Evolutionary conservation across 2,113 vertebrate genomes (phyloP), one percentile per base, ranked within the genome.

Genomic region (Lampris incognitus): DNA sequence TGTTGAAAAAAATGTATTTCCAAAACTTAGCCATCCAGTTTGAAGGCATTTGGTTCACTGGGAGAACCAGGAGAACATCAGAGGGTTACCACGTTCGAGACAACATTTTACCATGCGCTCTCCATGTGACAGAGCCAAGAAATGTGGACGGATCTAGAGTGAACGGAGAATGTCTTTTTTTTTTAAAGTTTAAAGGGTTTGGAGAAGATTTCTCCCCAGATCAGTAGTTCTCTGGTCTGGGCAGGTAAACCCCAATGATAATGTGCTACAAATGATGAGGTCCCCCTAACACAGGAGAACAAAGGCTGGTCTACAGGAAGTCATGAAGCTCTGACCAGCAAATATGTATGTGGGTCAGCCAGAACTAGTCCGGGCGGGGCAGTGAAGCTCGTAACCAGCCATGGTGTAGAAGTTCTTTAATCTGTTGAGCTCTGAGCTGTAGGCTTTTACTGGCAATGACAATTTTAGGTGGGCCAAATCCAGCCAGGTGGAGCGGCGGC

Each of bases 221-320:
- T 24, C 24, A 24, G 24, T 24, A 24, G 24, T 24, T 24, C 24
- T 24, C 24, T 24, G 24, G 9, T 71, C 60, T 70, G 72, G 44
- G 50, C 78, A 85, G 54, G 70, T 74, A 61, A 54, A 58, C 79
- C 66, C 61, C 24, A 24, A 24, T 24, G 24, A 24, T 24, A 71
- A 42, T 76, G 68, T 76, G 75, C 59, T 72, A 66, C 24, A 77
- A 74, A 51, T 76, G 57, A 66, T 44, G 1, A 81, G 60, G 24
- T 24, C 24, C 24, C 24, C 24, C 61, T 68, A 67, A 51, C 57
- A 73, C 11, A 60, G 44, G 44, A 7, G 44, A 70, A 76, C 61
- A 87, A 76, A 71, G 46, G 57, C 56, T 64, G 44, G n/a, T 64
- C 51, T 48, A 39, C 36, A 38, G 6, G 59, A n/a, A 48, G 73